Evolutionary conservation across 2,113 vertebrate species (phyloP).

Genomic region (Aplodontia rufa): DNA sequence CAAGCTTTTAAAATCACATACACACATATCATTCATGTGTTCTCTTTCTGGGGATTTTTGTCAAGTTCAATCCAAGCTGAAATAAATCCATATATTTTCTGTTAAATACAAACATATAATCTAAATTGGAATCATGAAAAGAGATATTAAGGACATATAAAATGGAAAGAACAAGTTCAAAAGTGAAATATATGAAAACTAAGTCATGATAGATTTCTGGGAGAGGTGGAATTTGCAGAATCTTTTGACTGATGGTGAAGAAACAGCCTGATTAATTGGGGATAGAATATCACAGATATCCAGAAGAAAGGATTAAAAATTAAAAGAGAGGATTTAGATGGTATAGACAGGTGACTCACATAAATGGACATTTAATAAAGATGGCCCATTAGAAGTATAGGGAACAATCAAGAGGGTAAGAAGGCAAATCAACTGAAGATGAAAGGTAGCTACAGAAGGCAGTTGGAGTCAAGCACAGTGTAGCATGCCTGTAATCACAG

Average conservation of each 20-base stretch:
- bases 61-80: neutral
- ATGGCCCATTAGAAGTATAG: neutral
- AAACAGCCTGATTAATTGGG: neutral
- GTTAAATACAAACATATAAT: neutral
- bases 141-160: neutral
- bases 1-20: neutral
- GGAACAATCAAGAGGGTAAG: neutral
- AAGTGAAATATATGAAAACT: constrained; percentile 14
- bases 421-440: constrained; percentile 1
- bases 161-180: neutral
- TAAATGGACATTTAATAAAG: constrained; percentile 27
- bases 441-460: neutral
- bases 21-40: neutral
- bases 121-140: neutral
- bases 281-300: neutral
- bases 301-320: neutral
- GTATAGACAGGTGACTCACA: neutral
- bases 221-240: neutral
- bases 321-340: neutral
- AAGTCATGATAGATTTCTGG: neutral
- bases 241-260: neutral
- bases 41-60: constrained; percentile 1
- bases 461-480: neutral
- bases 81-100: neutral
- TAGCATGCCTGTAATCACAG: too few relatives aligned